phyloP scores from a whole-genome alignment of 1,140 invertebrate genomes.

The Streblospio benedicti region DNA sequence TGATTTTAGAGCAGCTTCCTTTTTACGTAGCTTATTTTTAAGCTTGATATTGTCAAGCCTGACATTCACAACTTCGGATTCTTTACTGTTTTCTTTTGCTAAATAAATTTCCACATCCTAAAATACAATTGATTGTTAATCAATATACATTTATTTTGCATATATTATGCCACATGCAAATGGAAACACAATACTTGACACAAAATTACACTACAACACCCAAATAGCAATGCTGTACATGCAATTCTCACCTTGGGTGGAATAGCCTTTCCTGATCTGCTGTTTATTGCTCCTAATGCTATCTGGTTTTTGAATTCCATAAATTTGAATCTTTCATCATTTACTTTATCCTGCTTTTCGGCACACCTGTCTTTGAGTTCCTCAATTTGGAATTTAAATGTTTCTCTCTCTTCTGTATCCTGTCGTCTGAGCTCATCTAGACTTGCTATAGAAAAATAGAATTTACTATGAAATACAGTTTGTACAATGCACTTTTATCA shows the following conservation, averaged over 20 bases:
- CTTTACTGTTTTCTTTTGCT: conserved; percentile 34
- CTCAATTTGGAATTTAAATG: conserved; percentile 33
- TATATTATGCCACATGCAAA: neutral
- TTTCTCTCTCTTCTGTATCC: conserved; percentile 28
- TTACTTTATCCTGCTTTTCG: conserved; percentile 35
- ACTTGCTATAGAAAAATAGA: conserved; percentile 26
- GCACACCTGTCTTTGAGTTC: conserved; percentile 36
- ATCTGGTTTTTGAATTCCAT: conserved; percentile 42
- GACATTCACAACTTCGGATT: conserved; percentile 41
- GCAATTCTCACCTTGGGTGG: conserved; percentile 40
- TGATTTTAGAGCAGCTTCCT: conserved; percentile 43
- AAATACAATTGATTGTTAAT: conserved; percentile 11
- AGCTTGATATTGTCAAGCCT: conserved; percentile 46
- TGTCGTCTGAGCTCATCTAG: conserved; percentile 38
- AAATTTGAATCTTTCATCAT: conserved; percentile 35
- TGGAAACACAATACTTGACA: neutral
- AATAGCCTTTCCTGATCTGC: conserved; percentile 40
- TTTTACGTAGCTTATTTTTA: conserved; percentile 46
- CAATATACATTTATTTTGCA: conserved; percentile 6
- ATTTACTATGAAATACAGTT: neutral
- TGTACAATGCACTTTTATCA: neutral
- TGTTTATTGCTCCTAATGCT: conserved; percentile 36
- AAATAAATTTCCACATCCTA: conserved; percentile 44
- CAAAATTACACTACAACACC: neutral
- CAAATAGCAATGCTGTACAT: neutral